A percentile compares a stretch with the other conserved stretches of the same genome.
These are phyloP conservation scores for Zosterops borbonicus DNA, from an alignment of 2,113 vertebrate species.

Conservation along the genomic window DNA sequence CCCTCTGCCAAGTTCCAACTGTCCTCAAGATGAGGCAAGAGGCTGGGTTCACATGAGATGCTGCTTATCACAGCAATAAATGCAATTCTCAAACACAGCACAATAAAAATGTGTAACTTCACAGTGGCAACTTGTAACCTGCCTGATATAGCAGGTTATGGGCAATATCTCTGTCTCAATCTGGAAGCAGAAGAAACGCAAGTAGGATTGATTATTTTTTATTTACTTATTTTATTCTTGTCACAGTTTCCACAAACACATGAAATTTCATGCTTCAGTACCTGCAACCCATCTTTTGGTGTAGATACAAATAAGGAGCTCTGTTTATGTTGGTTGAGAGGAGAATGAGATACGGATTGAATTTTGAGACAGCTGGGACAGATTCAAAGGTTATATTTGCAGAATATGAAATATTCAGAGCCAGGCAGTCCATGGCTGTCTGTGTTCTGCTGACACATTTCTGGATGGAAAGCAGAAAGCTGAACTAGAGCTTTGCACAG, in stretches of 20 bases:
- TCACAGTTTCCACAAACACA: neutral
- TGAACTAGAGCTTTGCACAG: neutral
- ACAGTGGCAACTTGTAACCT: neutral
- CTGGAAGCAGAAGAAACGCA: neutral
- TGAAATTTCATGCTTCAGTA: neutral
- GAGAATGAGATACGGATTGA: constrained; percentile 17
- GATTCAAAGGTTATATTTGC: constrained; percentile 53
- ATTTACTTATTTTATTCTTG: neutral
- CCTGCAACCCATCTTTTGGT: neutral
- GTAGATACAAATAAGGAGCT: constrained; percentile 3
- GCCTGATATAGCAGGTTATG: neutral
- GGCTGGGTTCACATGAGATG: neutral
- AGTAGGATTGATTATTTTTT: neutral
- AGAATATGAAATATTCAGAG: constrained; percentile 55
- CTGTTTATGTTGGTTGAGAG: neutral
- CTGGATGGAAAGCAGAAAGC: constrained; percentile 52
- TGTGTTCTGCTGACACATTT: constrained; percentile 61
- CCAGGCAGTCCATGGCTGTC: constrained; percentile 23
- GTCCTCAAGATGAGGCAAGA: neutral
- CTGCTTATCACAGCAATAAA: neutral
- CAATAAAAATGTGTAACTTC: neutral
- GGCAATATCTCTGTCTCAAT: neutral
- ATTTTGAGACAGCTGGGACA: constrained; percentile 52
- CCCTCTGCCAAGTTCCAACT: neutral
- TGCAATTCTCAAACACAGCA: neutral